A percentile compares a stretch with the other conserved stretches of the same genome.
Evolutionary conservation across 2,113 vertebrate species (phyloP).

Genomic region (Gnathonemus echidnorhynchus): DNA sequence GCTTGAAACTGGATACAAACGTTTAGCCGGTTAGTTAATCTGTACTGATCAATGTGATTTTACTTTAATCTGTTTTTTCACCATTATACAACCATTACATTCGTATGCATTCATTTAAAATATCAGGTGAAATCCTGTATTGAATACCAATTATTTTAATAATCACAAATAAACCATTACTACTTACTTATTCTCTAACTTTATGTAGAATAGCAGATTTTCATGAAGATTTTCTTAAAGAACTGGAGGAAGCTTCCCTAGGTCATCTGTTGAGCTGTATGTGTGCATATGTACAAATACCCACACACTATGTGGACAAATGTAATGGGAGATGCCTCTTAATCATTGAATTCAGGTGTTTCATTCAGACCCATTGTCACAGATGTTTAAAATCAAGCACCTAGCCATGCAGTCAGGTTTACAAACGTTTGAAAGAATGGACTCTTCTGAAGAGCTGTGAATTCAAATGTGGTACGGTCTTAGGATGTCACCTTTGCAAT

Average conservation of each 20-base stretch:
- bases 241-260: neutral
- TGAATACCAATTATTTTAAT: neutral
- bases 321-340: neutral
- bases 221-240: neutral
- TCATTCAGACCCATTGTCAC: neutral
- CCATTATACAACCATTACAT: neutral
- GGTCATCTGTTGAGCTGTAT: neutral
- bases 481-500: neutral
- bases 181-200: neutral
- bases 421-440: neutral
- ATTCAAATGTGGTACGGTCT: neutral
- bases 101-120: neutral
- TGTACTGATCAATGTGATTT: neutral
- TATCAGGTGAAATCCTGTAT: neutral
- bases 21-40: neutral
- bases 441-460: neutral
- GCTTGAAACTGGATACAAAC: neutral
- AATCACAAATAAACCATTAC: neutral
- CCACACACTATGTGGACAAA: neutral
- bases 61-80: neutral
- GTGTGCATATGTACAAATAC: neutral
- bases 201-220: neutral
- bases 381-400: neutral
- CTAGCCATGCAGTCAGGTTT: neutral
- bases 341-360: neutral